Evolutionary conservation across 2,113 vertebrate species (phyloP).

Genomic region (Lates calcarifer): DNA sequence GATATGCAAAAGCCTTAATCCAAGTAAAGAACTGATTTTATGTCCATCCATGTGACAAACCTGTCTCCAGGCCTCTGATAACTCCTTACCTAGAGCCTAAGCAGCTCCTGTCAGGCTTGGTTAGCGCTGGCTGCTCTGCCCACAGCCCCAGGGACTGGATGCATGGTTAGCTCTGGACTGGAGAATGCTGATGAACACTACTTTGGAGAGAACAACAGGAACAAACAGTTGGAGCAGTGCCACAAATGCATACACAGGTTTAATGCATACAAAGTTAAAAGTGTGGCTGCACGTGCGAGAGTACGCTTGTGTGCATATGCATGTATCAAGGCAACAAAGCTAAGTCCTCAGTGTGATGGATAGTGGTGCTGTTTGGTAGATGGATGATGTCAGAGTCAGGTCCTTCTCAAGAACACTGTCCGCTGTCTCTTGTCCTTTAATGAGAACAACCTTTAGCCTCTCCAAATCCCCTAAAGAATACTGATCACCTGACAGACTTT

Average conservation of each 20-base stretch:
- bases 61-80: conserved; percentile 56
- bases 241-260: conserved; percentile 45
- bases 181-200: conserved; percentile 65
- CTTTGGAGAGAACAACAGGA: conserved; percentile 62
- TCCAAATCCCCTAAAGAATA: conserved; percentile 52
- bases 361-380: conserved; percentile 41
- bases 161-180: conserved; percentile 69
- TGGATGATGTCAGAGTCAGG: conserved; percentile 55
- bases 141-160: conserved; percentile 69
- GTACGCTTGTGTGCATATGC: conserved; percentile 20
- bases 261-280: conserved; percentile 18
- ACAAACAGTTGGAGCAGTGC: conserved; percentile 53
- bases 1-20: conserved; percentile 16
- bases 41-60: conserved; percentile 48
- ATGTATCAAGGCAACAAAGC: conserved; percentile 32
- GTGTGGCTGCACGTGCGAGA: conserved; percentile 15
- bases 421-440: conserved; percentile 61
- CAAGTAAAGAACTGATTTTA: conserved; percentile 33
- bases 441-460: conserved; percentile 64
- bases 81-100: conserved; percentile 69
- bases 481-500: conserved; percentile 39
- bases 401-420: conserved; percentile 49
- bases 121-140: conserved; percentile 72
- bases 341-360: conserved; percentile 56
- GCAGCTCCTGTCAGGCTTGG: conserved; percentile 75